Evolutionary conservation across 2,113 vertebrate species (phyloP), one percentile per base, ranked within the genome.

Genomic region (Ciconia maguari): DNA sequence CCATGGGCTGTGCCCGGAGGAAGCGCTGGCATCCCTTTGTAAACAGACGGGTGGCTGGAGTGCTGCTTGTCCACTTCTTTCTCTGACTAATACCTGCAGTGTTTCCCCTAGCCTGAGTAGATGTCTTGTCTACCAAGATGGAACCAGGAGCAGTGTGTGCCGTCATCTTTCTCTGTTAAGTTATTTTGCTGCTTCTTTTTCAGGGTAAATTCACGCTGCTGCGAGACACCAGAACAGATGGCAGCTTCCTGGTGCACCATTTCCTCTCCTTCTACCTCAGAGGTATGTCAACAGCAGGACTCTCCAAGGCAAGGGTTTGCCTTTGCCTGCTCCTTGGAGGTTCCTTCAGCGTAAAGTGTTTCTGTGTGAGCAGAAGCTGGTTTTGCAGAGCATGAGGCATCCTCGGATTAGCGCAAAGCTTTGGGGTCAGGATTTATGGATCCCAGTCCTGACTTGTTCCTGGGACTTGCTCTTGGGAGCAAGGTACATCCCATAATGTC

Each of bases 231-330:
- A 96, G 96, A 76, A 99, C 99, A 7, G 99, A 99, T 54, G 99
- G 99, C 58, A 99, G 99, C 49, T 99, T 99, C 95, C 98, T 99
- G 64, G 96, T 99, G 44, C 99, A 99, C 93, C 99, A 99, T 58
- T 99, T 99, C 90, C 99, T 99, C 9, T 99, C 99, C 55, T 99
- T 99, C 96, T 99, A 99, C 96, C 98, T 99, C 46, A 97, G 97
- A 98, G 99, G 99, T 99, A 94, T 58, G 98, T 64, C 41, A 46
- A 64, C 54, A 82, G 42, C 55, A 52, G 74, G 48, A 12, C 27
- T 46, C 55, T 24, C 48, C 10, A 9, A 15, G 55, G 54, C 55
- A 22, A 49, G 30, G 42, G 9, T 20, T 65, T 57, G 17, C 41
- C 36, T 71, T 84, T n/a, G 4, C 76, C 36, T 22, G 42, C 29